Evolutionary conservation across 2,888 invertebrate genomes (phyloP), one percentile per base, ranked within the genome.

Genomic region (Schizotus pectinicornis): DNA sequence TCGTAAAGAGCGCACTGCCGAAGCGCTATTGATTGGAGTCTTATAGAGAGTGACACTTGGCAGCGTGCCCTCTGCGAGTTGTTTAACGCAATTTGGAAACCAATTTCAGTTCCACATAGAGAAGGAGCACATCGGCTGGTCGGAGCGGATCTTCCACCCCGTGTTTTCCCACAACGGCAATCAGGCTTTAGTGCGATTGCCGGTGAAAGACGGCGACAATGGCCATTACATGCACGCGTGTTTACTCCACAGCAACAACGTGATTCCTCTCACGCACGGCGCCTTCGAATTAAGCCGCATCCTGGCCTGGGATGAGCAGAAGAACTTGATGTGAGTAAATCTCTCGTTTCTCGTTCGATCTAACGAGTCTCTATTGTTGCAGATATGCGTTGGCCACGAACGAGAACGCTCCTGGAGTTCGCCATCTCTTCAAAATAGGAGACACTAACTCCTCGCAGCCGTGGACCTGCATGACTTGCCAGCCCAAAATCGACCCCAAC

Each of bases 321-420:
- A 86, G 65, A 84, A 87, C 63, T 79, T 86, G 46, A 84, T 92
- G 86, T 89, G 71, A 84, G 87, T 82, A 31, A 45, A 30, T 33
- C 48, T 22, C 31, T 9, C 41, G 3, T 12, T 41, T 13, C 6
- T 22, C 41, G n/a, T 5, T 9, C 41, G n/a, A 13, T 41, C 64
- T 78, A 86, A 45, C 82, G 90, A 83, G 86, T 81, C 22, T 50
- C 35, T 56, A 48, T 43, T 46, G 41, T 77, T 76, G 7, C 80
- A 92, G 92, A 59, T 95, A 93, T 79, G 91, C 90, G 71, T 85
- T 92, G 67, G 93, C 91, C 34, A 91, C 92, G 5, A 88, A 88
- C 1, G 88, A 89, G 67, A 88, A 87, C 45, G 85, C 87, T 64
- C 91, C 95, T 0, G 90, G 91, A 0, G 88, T 90, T 73, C 84